Conservation (phyloP, 2,888 invertebrate genomes). For the Heliconius erato region DNA sequence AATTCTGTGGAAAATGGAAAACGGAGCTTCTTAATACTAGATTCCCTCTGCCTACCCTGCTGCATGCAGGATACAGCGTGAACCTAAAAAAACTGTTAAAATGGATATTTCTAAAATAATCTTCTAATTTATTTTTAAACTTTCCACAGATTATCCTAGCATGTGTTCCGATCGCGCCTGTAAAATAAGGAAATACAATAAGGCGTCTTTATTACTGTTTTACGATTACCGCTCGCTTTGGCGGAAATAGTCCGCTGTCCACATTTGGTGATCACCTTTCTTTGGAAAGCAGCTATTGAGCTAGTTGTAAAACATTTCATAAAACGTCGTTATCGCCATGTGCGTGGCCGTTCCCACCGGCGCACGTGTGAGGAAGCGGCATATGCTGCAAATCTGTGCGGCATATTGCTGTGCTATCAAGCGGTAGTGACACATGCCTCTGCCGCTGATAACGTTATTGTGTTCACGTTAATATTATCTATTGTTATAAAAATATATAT, state of each 20-base stretch:
- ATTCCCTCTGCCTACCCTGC: too few relatives aligned
- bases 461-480: neutral
- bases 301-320: conserved; percentile 81
- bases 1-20: too few relatives aligned
- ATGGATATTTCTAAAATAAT: neutral
- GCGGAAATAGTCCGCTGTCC: conserved; percentile 67
- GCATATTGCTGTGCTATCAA: conserved; percentile 74
- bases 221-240: conserved; percentile 56
- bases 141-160: neutral
- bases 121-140: neutral
- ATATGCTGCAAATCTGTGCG: conserved; percentile 76
- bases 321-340: conserved; percentile 77
- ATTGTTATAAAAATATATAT: neutral
- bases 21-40: too few relatives aligned
- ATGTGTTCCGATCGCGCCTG: conserved; percentile 31
- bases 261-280: conserved; percentile 78
- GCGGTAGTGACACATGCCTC: conserved; percentile 59
- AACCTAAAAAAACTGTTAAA: too few relatives aligned
- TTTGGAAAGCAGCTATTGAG: conserved; percentile 69
- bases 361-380: conserved; percentile 77
- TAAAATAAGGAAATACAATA: conserved; percentile 51
- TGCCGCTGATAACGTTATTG: conserved; percentile 56
- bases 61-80: too few relatives aligned
- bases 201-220: conserved; percentile 50
- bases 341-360: conserved; percentile 68